Conservation (phyloP, 2,888 invertebrate genomes). For the Gibbula magus region DNA sequence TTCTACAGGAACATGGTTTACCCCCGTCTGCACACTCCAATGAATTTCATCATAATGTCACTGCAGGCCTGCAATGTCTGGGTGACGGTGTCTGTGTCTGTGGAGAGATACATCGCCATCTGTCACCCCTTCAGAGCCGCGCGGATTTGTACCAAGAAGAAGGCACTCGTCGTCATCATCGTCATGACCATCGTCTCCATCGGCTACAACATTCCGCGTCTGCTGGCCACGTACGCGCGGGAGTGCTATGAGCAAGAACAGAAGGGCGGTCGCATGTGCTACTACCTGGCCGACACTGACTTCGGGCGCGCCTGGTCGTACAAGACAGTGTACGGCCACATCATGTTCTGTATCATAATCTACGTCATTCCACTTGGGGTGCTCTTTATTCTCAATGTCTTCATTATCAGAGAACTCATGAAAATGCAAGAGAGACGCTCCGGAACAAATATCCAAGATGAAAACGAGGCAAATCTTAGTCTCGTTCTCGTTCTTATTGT, state of each 20-base stretch:
- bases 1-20: conserved; percentile 61
- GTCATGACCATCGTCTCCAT: conserved; percentile 54
- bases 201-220: conserved; percentile 66
- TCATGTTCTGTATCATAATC: conserved; percentile 61
- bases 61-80: conserved; percentile 70
- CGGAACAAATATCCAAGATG: conserved; percentile 63
- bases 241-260: conserved; percentile 29
- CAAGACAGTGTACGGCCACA: conserved; percentile 54
- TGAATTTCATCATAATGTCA: conserved; percentile 66
- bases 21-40: conserved; percentile 64
- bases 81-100: conserved; percentile 69
- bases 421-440: conserved; percentile 60
- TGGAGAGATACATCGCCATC: conserved; percentile 71
- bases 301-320: conserved; percentile 57
- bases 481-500: conserved; percentile 70
- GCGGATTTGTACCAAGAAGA: conserved; percentile 59
- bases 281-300: conserved; percentile 48
- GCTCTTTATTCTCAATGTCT: conserved; percentile 60
- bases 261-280: background rate
- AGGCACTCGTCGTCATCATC: conserved; percentile 59
- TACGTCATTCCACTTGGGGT: conserved; percentile 61
- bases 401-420: conserved; percentile 67
- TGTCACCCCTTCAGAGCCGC: conserved; percentile 69
- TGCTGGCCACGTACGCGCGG: conserved; percentile 53
- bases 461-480: conserved; percentile 68